These are phyloP conservation scores for Copidosoma aretas DNA, from an alignment of 2,888 invertebrate species.

Conservation along the genomic window DNA sequence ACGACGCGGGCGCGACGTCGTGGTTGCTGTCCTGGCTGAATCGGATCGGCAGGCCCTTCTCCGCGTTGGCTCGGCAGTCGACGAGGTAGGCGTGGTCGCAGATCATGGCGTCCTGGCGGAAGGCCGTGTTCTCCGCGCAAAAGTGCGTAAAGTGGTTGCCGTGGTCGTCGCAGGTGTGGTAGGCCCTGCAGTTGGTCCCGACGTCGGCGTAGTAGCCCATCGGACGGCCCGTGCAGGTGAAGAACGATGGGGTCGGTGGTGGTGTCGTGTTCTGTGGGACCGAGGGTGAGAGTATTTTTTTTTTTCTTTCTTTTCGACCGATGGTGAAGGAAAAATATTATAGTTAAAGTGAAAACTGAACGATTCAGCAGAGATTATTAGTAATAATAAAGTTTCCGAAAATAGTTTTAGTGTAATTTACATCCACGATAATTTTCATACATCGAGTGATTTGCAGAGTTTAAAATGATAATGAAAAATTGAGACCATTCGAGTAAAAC, in stretches of 20 bases:
- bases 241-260: conserved; percentile 47
- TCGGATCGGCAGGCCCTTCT: neutral
- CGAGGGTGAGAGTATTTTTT: neutral
- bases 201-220: conserved; percentile 56
- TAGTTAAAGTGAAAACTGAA: too few relatives aligned
- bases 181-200: conserved; percentile 52
- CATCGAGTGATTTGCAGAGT: too few relatives aligned
- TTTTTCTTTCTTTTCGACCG: neutral
- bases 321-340: too few relatives aligned
- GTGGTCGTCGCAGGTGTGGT: conserved; percentile 57
- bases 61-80: conserved; percentile 44
- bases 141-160: conserved; percentile 57
- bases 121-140: conserved; percentile 57
- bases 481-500: too few relatives aligned
- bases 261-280: conserved; percentile 51
- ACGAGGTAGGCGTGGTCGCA: conserved; percentile 58
- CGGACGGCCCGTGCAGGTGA: conserved; percentile 50
- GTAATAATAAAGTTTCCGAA: too few relatives aligned
- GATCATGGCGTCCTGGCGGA: conserved; percentile 56
- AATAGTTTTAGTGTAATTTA: neutral
- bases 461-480: too few relatives aligned
- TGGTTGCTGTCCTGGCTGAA: conserved; percentile 16
- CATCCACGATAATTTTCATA: too few relatives aligned
- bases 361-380: neutral
- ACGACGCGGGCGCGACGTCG: conserved; percentile 16